Percentiles rank a stretch among this genome's conserved stretches.
phyloP scores from a whole-genome alignment of 2,113 vertebrate species.

The Chroicocephalus ridibundus region DNA sequence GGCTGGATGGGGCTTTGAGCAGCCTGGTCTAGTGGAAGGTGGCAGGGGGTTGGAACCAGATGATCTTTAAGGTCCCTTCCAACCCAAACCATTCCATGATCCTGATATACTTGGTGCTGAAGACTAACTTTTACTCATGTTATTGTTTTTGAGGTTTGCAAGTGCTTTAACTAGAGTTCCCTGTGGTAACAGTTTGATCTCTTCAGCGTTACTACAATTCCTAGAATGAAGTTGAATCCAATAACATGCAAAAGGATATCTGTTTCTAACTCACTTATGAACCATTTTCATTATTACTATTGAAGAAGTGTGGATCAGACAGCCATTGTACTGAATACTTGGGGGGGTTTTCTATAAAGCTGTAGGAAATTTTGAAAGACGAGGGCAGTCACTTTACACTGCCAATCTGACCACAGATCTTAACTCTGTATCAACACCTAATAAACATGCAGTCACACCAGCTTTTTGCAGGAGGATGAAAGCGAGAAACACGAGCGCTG shows the following conservation, averaged over 20 bases:
- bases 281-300: background rate
- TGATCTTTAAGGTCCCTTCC: background rate
- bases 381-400: background rate
- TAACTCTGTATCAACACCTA: background rate
- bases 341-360: background rate
- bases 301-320: background rate
- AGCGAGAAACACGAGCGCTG: background rate
- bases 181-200: background rate
- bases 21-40: background rate
- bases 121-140: background rate
- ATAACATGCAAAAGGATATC: background rate
- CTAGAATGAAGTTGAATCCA: background rate
- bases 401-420: background rate
- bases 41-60: background rate
- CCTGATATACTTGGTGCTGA: background rate
- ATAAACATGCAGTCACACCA: background rate
- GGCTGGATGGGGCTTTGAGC: background rate
- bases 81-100: background rate
- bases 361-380: background rate
- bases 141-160: background rate
- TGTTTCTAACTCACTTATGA: background rate
- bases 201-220: background rate
- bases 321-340: background rate
- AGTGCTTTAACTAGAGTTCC: background rate
- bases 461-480: background rate